phyloP scores from a whole-genome alignment of 2,797 vertebrate species.

The Oceanodroma leucorhoa region DNA sequence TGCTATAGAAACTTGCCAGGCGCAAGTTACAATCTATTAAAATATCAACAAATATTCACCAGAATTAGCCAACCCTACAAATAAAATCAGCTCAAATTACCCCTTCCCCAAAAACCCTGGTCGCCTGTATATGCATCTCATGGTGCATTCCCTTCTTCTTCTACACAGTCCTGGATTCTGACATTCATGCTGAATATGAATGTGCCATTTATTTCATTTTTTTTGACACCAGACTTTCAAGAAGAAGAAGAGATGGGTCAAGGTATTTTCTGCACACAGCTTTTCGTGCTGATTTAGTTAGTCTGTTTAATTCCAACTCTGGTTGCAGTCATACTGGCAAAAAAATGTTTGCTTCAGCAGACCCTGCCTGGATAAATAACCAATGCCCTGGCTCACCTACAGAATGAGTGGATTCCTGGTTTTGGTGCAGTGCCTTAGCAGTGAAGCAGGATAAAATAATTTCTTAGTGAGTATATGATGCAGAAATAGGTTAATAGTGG shows the following conservation, averaged over 20 bases:
- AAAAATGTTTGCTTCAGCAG: neutral
- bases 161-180: neutral
- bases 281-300: neutral
- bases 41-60: neutral
- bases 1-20: neutral
- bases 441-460: neutral
- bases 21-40: neutral
- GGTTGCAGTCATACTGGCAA: neutral
- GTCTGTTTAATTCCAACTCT: neutral
- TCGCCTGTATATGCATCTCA: neutral
- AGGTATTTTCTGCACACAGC: neutral
- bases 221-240: neutral
- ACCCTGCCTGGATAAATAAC: constrained; percentile 5
- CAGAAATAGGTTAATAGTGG: neutral
- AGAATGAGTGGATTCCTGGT: neutral
- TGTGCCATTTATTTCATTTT: neutral
- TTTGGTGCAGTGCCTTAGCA: neutral
- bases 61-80: neutral
- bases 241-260: neutral
- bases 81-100: neutral
- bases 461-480: neutral
- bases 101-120: neutral
- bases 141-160: neutral
- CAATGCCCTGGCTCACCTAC: neutral
- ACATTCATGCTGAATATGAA: neutral